Conservation (phyloP, 2,113 vertebrate species). For the Rhinoptilus africanus region DNA sequence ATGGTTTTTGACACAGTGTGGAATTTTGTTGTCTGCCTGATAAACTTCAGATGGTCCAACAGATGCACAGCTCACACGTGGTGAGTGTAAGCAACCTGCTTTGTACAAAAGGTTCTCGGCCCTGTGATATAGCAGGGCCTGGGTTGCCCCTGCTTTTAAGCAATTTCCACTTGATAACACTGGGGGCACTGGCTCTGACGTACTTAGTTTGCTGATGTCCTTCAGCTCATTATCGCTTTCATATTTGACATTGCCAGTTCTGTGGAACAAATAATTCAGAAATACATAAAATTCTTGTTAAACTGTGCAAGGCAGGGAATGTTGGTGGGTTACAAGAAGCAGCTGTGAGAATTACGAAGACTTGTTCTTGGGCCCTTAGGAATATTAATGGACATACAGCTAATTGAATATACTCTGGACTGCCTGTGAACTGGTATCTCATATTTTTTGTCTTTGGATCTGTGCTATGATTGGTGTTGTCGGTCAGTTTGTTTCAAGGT, state of each 20-base stretch:
- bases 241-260: neutral
- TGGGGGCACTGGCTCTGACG: neutral
- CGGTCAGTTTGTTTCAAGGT: neutral
- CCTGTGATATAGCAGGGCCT: neutral
- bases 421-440: neutral
- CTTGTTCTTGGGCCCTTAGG: neutral
- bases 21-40: neutral
- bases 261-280: neutral
- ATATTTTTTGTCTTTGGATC: neutral
- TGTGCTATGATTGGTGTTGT: neutral
- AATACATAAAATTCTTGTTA: neutral
- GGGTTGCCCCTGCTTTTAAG: neutral
- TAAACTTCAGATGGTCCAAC: neutral
- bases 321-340: neutral
- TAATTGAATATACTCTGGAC: neutral
- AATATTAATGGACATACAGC: neutral
- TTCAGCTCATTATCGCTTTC: constrained; percentile 15
- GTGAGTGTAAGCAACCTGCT: neutral
- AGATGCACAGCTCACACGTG: neutral
- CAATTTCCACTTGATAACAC: neutral
- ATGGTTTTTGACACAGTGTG: neutral
- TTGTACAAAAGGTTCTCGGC: neutral
- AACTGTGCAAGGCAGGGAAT: neutral
- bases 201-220: neutral
- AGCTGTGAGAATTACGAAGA: neutral